Evolutionary conservation across 1,140 invertebrate genomes (phyloP), one percentile per base, ranked within the genome.

Genomic region (Andrena cerasifolii): DNA sequence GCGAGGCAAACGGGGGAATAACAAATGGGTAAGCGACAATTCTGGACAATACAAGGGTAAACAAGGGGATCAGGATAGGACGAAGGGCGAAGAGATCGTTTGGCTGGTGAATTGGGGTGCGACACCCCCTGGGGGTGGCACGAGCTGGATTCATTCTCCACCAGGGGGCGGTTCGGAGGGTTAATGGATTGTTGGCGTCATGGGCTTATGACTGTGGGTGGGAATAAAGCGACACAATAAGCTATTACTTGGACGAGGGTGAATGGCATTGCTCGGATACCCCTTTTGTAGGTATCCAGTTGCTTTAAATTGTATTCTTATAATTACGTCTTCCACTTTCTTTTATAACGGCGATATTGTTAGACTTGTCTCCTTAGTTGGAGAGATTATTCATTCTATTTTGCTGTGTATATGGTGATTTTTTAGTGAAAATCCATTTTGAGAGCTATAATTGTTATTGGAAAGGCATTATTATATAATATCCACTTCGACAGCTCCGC

Each of bases 1-100:
- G 33, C 18, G 14, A n/a, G 8, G 18, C 1, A 21, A 53, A 56
- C 12, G n/a, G 12, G 49, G 2, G 21, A 45, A 56, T 43, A 3
- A 58, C 51, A 49, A 67, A 77, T 33, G 31, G 21, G 61, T 45
- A 54, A 18, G 67, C 47, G 49, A 45, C 24, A 54, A 62, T 80
- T 79, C 85, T 78, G 79, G 89, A 92, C 89, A 91, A 92, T 92
- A 92, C 88, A 91, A 90, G 84, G 88, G 91, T 92, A 93, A 93
- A 92, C 92, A 93, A 92, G 86, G 58, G 72, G 87, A 92, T 76
- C 88, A 92, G 91, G 90, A 79, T 36, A 73, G 33, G 84, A 93
- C 90, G 83, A 78, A 18, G 3, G 24, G 18, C 6, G 53, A 74
- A 78, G 91, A 91, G 90, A 87, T 90, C 45, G 80, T 28, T 51